These are phyloP conservation scores for Myxocyprinus asiaticus DNA, from an alignment of 2,113 vertebrate species.

Conservation along the genomic window DNA sequence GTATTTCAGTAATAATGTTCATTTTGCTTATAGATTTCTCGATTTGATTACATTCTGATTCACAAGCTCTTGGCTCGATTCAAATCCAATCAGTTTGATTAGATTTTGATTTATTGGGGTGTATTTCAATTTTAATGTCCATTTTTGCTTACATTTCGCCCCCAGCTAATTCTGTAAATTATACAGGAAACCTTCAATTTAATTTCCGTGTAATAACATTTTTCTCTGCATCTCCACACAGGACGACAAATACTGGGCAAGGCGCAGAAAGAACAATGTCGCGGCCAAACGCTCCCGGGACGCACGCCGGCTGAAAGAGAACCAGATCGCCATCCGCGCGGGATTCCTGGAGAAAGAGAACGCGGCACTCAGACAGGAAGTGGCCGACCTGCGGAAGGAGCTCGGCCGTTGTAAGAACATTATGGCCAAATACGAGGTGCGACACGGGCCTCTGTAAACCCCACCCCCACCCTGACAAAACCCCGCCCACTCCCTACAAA, in stretches of 20 bases:
- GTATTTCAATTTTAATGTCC: too few species aligned
- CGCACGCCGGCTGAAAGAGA: slow-evolving; percentile 94
- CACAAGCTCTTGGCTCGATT: too few species aligned
- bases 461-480: too few species aligned
- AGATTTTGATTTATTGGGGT: too few species aligned
- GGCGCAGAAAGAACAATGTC: slow-evolving; percentile 99
- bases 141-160: too few species aligned
- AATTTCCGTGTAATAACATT: too few species aligned
- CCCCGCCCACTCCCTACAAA: not conserved
- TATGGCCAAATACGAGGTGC: slow-evolving; percentile 90
- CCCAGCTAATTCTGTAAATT: too few species aligned
- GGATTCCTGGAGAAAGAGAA: slow-evolving; percentile 98
- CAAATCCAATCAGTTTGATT: too few species aligned
- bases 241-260: slow-evolving; percentile 97
- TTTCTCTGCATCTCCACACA: slow-evolving; percentile 49
- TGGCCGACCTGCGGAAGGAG: slow-evolving; percentile 93
- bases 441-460: slow-evolving; percentile 87
- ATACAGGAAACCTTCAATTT: too few species aligned
- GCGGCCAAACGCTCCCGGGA: slow-evolving; percentile 95
- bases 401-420: slow-evolving; percentile 94
- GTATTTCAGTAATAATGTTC: too few species aligned
- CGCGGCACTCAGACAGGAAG: slow-evolving; percentile 88
- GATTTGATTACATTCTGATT: too few species aligned
- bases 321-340: slow-evolving; percentile 97
- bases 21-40: too few species aligned